These are phyloP conservation scores for Druceiella hillmani DNA, from an alignment of 2,888 invertebrate species.

Conservation along the genomic window DNA sequence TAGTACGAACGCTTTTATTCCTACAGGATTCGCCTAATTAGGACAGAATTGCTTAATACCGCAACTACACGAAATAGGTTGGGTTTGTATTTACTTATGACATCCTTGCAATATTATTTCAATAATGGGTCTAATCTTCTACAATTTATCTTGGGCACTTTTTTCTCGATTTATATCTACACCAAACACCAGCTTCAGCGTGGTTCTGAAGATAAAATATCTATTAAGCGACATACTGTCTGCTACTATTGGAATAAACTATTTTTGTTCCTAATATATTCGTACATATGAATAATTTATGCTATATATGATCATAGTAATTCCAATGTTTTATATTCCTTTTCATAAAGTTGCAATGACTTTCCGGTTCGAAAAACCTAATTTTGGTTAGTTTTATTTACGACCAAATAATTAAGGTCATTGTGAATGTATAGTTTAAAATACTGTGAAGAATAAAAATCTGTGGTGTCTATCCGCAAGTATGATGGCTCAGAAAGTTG, in stretches of 20 bases:
- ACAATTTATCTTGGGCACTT: slow-evolving; percentile 15
- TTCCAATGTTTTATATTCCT: slow-evolving; percentile 3
- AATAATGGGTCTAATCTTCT: slow-evolving; percentile 18
- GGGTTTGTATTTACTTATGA: slow-evolving; percentile 2
- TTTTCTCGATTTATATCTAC: slow-evolving; percentile 13
- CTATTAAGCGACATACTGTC: slow-evolving; percentile 5
- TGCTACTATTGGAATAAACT: slow-evolving; percentile 5
- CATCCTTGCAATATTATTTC: slow-evolving; percentile 5
- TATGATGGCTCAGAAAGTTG: slow-evolving; percentile 4
- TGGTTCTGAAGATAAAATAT: slow-evolving; percentile 2
- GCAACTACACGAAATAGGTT: no score
- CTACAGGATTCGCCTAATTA: no score
- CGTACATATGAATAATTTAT: slow-evolving; percentile 6
- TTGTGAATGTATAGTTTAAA: slow-evolving; percentile 7
- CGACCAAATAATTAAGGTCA: slow-evolving; percentile 4
- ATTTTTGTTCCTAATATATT: slow-evolving; percentile 9
- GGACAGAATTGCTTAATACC: no score
- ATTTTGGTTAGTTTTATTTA: slow-evolving; percentile 5
- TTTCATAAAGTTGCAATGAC: slow-evolving; percentile 1
- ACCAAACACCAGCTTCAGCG: slow-evolving; percentile 16
- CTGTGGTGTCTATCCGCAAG: slow-evolving; percentile 4
- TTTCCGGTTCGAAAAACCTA: neutral
- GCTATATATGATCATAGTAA: slow-evolving; percentile 7
- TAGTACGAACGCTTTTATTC: no score
- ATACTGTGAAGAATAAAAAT: slow-evolving; percentile 3